Percentiles rank a stretch among this genome's conserved stretches.
These are phyloP conservation scores for Catalaphyllia jardinei DNA, from an alignment of 64 coral and sea anemone species.

Conservation along the genomic window DNA sequence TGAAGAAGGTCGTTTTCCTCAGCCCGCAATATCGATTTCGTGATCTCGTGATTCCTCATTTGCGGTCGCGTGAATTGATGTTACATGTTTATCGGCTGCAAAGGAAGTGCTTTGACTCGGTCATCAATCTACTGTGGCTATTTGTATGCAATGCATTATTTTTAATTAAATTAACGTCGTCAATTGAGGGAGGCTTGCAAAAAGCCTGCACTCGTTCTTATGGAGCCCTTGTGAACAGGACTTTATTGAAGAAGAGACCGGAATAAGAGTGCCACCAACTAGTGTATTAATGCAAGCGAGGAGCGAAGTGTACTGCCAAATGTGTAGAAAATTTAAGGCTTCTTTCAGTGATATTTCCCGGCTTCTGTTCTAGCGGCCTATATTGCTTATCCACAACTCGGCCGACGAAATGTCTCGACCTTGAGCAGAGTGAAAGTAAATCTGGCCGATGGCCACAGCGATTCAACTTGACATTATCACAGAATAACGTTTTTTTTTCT, in stretches of 20 bases:
- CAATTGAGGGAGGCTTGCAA: not conserved
- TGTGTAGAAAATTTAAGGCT: no score
- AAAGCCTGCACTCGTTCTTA: not conserved
- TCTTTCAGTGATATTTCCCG: no score
- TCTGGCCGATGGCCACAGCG: no score
- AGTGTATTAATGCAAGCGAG: no score
- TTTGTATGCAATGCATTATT: not conserved
- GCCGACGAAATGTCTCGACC: not conserved
- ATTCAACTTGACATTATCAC: no score
- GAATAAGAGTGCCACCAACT: no score
- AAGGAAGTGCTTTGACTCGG: not conserved
- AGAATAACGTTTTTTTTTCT: no score
- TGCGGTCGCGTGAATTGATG: not conserved
- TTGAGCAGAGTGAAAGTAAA: not conserved
- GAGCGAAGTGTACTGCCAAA: no score
- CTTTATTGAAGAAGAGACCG: no score
- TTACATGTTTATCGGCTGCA: not conserved
- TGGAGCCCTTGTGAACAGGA: not conserved
- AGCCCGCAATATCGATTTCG: not conserved
- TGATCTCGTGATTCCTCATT: not conserved
- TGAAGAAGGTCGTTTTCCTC: not conserved
- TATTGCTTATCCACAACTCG: no score
- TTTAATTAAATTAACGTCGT: conserved; percentile 44
- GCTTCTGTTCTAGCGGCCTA: no score
- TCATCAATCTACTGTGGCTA: conserved; percentile 9